Conservation (phyloP, 2,113 vertebrate species). For the Pogonocichla stellata region DNA sequence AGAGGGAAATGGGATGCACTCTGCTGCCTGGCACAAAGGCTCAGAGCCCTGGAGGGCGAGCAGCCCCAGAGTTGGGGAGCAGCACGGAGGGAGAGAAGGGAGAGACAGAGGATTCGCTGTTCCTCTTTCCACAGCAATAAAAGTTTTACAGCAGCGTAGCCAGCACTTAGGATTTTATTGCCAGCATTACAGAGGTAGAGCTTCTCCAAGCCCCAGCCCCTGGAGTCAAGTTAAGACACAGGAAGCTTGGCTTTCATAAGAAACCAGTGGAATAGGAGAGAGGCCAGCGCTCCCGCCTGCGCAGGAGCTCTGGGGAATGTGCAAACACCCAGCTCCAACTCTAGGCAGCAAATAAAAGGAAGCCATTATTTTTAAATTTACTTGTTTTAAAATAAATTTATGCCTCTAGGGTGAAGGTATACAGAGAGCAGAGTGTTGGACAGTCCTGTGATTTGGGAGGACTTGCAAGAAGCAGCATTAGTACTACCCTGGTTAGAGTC, state of each 20-base stretch:
- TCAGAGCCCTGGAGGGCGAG: neutral
- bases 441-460: neutral
- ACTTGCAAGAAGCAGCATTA: neutral
- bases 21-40: neutral
- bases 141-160: constrained; percentile 16
- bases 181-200: constrained; percentile 28
- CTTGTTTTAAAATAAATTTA: neutral
- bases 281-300: neutral
- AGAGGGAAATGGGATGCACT: neutral
- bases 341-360: neutral
- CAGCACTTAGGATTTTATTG: constrained; percentile 22
- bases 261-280: neutral
- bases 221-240: constrained; percentile 20
- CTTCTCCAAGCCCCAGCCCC: constrained; percentile 18
- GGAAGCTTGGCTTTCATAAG: constrained; percentile 30
- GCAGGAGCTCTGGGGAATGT: fast-evolving
- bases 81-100: neutral
- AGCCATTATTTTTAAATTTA: neutral
- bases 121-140: constrained; percentile 18
- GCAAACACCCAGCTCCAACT: neutral
- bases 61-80: neutral
- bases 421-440: neutral
- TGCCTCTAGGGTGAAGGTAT: neutral
- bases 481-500: neutral
- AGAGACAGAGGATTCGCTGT: neutral